Evolutionary conservation across 2,113 vertebrate genomes (phyloP), one percentile per base, ranked within the genome.

Genomic region (Hydrolagus affinis): DNA sequence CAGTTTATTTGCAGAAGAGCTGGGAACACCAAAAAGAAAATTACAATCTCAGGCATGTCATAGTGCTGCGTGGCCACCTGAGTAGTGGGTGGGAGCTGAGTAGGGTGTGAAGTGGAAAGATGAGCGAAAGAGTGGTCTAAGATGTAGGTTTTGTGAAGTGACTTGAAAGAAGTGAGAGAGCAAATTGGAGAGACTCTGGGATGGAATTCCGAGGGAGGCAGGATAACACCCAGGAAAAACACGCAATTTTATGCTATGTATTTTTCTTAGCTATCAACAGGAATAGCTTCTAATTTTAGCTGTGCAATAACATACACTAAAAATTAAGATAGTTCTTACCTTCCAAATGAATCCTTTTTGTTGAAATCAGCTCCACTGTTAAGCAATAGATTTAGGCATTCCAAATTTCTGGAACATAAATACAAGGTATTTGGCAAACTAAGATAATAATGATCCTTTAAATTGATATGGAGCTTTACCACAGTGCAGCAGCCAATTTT

Each of bases 341-440:
- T 97, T 89, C 97, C 97, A 94, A 98, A 99, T 91, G 94, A 95
- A 91, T 99, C 97, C 89, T 99, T 99, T 91, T 95, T 96, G 88
- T 97, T 98, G 90, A 99, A 99, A 90, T 99, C 97, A 86, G 97
- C 95, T 88, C 98, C 96, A 75, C 95, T 96, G 91, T 98, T 98
- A 86, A 99, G 94, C 87, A 99, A 93, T 88, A 99, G 95, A 92
- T 99, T 99, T 89, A 99, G 94, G 94, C 98, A 99, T 92, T 99
- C 97, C 92, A 98, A 93, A 92, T 99, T 99, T 89, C 98, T 99
- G 92, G 69, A 86, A 68, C 44, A 56, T 1, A 70, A 80, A 59
- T 14, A 66, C 30, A 62, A 69, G 30, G 44, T 60, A 25, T 72
- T 19, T 19, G 44, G 11, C 8, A 85, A 62, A 21, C 59, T 25